Conservation (phyloP, 2,113 vertebrate species). For the Malurus melanocephalus region DNA sequence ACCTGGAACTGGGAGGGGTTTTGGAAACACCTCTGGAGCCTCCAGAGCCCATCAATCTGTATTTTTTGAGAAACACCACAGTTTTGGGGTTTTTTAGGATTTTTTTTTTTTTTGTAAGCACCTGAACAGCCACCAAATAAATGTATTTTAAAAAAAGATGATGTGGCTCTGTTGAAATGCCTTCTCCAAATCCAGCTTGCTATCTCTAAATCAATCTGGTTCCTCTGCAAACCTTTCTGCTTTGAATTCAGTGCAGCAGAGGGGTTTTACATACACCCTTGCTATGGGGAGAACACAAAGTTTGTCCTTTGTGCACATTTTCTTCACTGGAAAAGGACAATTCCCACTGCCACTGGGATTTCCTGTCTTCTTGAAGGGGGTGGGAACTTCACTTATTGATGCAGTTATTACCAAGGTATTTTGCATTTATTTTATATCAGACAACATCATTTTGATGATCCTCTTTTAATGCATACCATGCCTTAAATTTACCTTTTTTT, state of each 20-base stretch:
- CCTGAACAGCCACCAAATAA: background rate
- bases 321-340: background rate
- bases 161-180: background rate
- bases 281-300: background rate
- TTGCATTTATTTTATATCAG: background rate
- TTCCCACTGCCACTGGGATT: background rate
- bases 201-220: background rate
- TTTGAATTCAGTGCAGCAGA: background rate
- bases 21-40: background rate
- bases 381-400: background rate
- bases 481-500: background rate
- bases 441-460: background rate
- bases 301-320: fast-evolving
- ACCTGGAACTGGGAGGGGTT: background rate
- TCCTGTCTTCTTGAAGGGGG: fast-evolving
- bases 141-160: background rate
- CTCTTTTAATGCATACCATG: background rate
- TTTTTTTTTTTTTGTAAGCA: background rate
- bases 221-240: background rate
- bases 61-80: background rate
- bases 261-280: background rate
- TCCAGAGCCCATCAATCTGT: background rate
- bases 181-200: background rate
- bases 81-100: background rate
- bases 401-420: background rate